These are phyloP conservation scores for Vanessa cardui DNA, from an alignment of 2,888 invertebrate genomes.

Conservation along the genomic window DNA sequence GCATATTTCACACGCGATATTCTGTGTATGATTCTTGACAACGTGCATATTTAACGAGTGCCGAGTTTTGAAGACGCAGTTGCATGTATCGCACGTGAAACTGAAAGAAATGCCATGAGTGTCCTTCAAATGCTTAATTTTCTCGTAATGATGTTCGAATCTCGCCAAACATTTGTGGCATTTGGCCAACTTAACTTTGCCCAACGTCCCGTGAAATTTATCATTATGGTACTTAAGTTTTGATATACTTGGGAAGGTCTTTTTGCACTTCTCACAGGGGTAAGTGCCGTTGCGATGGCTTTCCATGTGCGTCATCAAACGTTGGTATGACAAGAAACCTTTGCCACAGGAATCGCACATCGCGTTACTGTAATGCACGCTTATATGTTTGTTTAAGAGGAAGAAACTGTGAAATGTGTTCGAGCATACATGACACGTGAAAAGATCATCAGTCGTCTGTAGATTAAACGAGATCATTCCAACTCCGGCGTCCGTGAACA, in stretches of 20 bases:
- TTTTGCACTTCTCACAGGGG: constrained; percentile 40
- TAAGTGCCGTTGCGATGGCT: constrained; percentile 40
- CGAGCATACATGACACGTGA: constrained; percentile 40
- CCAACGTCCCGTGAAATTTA: constrained; percentile 35
- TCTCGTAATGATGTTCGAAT: constrained; percentile 45
- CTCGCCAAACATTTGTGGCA: constrained; percentile 41
- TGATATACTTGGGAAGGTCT: constrained; percentile 34
- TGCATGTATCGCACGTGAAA: constrained; percentile 39
- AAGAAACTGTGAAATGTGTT: constrained; percentile 42
- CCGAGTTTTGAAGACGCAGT: constrained; percentile 34
- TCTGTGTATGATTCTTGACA: constrained; percentile 41
- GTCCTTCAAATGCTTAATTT: constrained; percentile 41
- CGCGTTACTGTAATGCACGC: constrained; percentile 42
- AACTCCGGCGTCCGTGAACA: constrained; percentile 44
- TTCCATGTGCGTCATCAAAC: constrained; percentile 39
- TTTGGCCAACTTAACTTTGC: constrained; percentile 38
- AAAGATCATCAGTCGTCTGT: constrained; percentile 36
- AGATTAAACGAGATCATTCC: constrained; percentile 42
- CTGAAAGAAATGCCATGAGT: constrained; percentile 38
- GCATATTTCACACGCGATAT: constrained; percentile 43
- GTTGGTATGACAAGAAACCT: constrained; percentile 40
- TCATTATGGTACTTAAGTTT: constrained; percentile 43
- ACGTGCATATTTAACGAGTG: constrained; percentile 41
- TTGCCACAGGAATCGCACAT: constrained; percentile 44
- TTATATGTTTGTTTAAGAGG: constrained; percentile 42